Percentiles rank a stretch among this genome's conserved stretches.
Conservation (phyloP, 2,888 invertebrate genomes). For the Euplagia quadripunctaria region DNA sequence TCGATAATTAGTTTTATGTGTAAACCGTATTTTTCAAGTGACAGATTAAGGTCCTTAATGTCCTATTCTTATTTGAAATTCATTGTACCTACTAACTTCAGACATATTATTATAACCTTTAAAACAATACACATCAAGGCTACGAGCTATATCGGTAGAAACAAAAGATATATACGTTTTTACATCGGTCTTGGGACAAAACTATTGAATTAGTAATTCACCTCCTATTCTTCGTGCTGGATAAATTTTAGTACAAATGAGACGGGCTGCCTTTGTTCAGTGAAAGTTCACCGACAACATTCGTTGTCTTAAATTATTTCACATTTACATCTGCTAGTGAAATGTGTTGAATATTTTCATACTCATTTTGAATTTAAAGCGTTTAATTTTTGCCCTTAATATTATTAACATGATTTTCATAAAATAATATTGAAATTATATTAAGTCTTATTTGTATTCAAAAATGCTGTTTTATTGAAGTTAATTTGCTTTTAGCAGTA, state of each 20-base stretch:
- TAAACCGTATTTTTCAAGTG: no score
- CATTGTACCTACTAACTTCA: conserved; percentile 33
- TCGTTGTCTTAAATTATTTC: conserved; percentile 47
- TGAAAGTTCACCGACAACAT: conserved; percentile 47
- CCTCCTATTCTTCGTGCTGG: conserved; percentile 45
- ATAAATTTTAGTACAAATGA: conserved; percentile 52
- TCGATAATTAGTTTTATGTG: no score
- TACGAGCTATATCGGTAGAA: conserved; percentile 24
- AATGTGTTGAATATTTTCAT: conserved; percentile 46
- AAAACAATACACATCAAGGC: conserved; percentile 35
- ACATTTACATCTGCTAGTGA: conserved; percentile 49
- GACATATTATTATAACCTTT: conserved; percentile 24
- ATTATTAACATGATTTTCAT: conserved; percentile 28
- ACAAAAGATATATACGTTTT: conserved; percentile 26
- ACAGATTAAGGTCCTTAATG: no score
- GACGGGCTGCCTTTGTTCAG: conserved; percentile 40
- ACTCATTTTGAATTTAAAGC: conserved; percentile 38
- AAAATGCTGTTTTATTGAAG: neutral
- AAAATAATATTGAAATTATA: conserved; percentile 6
- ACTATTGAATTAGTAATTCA: conserved; percentile 57
- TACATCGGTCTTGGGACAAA: conserved; percentile 41
- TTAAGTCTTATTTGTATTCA: conserved; percentile 10
- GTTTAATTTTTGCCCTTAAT: conserved; percentile 24
- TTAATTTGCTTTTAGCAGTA: neutral
- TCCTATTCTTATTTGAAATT: conserved; percentile 17